These are phyloP conservation scores for Orthonyx spaldingii DNA, from an alignment of 2,113 vertebrate genomes.

Conservation along the genomic window DNA sequence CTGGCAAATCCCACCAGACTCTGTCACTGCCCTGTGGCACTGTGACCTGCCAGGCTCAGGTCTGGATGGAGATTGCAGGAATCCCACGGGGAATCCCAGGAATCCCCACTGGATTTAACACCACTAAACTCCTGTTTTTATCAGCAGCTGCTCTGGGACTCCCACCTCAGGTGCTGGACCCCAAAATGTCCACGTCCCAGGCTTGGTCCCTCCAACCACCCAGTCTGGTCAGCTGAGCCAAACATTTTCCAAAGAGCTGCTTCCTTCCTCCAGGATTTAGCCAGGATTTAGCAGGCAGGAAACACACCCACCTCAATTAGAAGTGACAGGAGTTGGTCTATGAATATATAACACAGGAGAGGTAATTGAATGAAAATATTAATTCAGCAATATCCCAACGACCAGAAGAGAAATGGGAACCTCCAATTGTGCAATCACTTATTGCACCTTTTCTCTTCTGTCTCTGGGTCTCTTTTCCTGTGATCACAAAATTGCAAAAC, in stretches of 20 bases:
- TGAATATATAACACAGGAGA: not conserved
- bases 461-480: not conserved
- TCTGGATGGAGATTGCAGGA: not conserved
- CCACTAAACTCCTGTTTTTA: not conserved
- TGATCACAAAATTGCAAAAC: not conserved
- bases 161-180: not conserved
- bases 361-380: conserved; percentile 1
- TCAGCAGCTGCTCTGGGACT: not conserved
- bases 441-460: not conserved
- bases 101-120: not conserved
- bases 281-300: not conserved
- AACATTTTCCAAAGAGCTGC: not conserved
- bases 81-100: not conserved
- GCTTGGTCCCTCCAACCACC: not conserved
- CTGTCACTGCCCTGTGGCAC: not conserved
- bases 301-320: not conserved
- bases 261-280: not conserved
- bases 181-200: not conserved
- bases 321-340: not conserved
- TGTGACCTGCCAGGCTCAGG: not conserved
- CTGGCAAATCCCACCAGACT: not conserved
- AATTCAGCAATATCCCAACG: not conserved
- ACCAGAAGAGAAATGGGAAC: not conserved
- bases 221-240: not conserved
- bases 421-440: not conserved